Evolutionary conservation across 2,888 invertebrate species (phyloP).

Genomic region (Ametastegia equiseti): DNA sequence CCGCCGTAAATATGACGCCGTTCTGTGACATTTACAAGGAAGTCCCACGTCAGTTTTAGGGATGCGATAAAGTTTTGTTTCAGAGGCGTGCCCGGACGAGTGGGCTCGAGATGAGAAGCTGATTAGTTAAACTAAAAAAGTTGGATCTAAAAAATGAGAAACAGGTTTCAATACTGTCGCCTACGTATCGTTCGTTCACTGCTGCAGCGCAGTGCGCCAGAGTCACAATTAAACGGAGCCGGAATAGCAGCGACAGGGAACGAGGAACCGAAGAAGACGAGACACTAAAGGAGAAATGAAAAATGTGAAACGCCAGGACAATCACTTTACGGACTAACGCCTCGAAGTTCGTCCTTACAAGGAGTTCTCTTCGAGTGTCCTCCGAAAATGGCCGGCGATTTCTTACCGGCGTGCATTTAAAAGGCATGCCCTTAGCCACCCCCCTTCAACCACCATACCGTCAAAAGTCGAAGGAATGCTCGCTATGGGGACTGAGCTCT

Average conservation of each 20-base stretch:
- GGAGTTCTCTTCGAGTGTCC: conserved; percentile 63
- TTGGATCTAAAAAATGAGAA: conserved; percentile 39
- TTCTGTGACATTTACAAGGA: conserved; percentile 42
- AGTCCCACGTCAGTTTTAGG: conserved; percentile 41
- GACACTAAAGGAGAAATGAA: conserved; percentile 43
- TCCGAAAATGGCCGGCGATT: conserved; percentile 69
- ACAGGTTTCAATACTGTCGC: conserved; percentile 42
- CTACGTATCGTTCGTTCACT: conserved; percentile 34
- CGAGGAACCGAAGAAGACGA: conserved; percentile 27
- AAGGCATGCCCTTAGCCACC: conserved; percentile 40
- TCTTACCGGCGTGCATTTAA: conserved; percentile 56
- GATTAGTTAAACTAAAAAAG: conserved; percentile 32
- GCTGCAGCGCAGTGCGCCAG: conserved; percentile 14
- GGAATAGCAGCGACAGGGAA: not conserved
- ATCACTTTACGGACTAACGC: conserved; percentile 64
- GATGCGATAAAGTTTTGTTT: conserved; percentile 40
- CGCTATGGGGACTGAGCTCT: conserved; percentile 63
- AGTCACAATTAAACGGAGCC: conserved; percentile 39
- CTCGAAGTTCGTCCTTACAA: conserved; percentile 64
- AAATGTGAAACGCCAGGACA: conserved; percentile 52
- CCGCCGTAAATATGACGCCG: conserved; percentile 38
- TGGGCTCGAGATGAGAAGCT: conserved; percentile 26
- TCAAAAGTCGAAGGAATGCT: conserved; percentile 61
- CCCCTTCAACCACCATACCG: conserved; percentile 46
- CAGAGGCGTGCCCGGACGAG: conserved; percentile 27